Conservation (phyloP, 2,888 invertebrate genomes). For the Drosophila koepferae region DNA sequence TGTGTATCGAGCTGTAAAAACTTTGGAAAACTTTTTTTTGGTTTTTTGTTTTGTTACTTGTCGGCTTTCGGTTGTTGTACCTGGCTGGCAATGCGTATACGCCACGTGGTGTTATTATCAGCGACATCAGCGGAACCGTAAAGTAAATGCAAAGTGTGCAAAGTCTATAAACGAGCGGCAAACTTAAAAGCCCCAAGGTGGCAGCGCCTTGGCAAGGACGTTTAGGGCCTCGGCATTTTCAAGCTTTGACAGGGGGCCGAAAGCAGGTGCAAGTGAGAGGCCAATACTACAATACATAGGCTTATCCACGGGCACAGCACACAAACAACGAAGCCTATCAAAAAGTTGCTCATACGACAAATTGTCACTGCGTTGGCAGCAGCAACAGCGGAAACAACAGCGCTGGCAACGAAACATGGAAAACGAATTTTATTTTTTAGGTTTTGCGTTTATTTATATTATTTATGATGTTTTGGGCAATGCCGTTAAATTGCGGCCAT, state of each 20-base stretch:
- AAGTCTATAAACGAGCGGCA: slow-evolving; percentile 79
- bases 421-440: slow-evolving; percentile 63
- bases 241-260: not conserved
- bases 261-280: not conserved
- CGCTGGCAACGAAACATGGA: slow-evolving; percentile 19
- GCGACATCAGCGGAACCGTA: slow-evolving; percentile 74
- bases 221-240: slow-evolving; percentile 19
- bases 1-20: slow-evolving; percentile 75
- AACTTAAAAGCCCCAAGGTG: slow-evolving; percentile 78
- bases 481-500: slow-evolving; percentile 68
- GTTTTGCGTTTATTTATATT: slow-evolving; percentile 73
- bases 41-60: slow-evolving; percentile 13
- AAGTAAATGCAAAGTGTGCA: slow-evolving; percentile 79
- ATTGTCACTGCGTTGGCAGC: slow-evolving; percentile 56
- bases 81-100: slow-evolving; percentile 64
- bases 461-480: slow-evolving; percentile 67
- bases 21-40: slow-evolving; percentile 64
- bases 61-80: slow-evolving; percentile 38
- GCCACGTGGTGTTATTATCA: slow-evolving; percentile 74
- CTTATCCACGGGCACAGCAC: slow-evolving; percentile 55
- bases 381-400: not conserved
- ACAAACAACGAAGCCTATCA: slow-evolving; percentile 59
- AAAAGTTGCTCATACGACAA: slow-evolving; percentile 74
- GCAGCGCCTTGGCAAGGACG: slow-evolving; percentile 59
- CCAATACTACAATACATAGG: slow-evolving; percentile 14